Conservation (phyloP, 2,113 vertebrate species). For the Hucho hucho region DNA sequence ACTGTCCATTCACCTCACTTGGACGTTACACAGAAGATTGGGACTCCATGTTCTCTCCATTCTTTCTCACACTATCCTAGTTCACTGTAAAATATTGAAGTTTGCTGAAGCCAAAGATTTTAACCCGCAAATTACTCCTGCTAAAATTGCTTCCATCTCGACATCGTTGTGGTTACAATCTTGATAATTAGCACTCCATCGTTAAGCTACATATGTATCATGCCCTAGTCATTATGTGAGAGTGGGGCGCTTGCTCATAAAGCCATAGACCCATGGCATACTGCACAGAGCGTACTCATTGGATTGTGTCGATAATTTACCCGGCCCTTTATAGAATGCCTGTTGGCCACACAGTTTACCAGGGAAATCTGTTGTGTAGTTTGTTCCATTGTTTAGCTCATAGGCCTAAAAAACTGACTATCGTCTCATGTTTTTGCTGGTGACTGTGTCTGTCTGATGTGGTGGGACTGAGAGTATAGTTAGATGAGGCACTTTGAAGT, state of each 20-base stretch:
- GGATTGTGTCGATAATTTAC: not conserved
- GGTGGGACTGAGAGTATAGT: too few relatives aligned
- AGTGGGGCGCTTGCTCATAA: not conserved
- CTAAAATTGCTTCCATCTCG: constrained; percentile 73
- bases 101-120: not conserved
- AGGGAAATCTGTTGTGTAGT: not conserved
- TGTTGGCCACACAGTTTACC: not conserved
- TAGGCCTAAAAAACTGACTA: not conserved
- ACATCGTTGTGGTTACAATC: constrained; percentile 53
- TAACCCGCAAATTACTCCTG: constrained; percentile 64
- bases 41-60: not conserved
- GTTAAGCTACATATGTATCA: constrained; percentile 55
- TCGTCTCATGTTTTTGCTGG: not conserved
- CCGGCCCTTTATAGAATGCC: not conserved
- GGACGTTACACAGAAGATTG: too few relatives aligned
- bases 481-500: too few relatives aligned
- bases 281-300: not conserved
- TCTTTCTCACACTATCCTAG: not conserved
- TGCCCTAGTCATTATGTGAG: constrained; percentile 54
- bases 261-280: not conserved
- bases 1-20: too few relatives aligned
- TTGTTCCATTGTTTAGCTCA: not conserved
- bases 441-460: not conserved
- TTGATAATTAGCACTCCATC: constrained; percentile 69
- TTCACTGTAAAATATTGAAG: not conserved